Evolutionary conservation across 1,140 invertebrate species (phyloP).

Genomic region (Aphaenogaster floridana): DNA sequence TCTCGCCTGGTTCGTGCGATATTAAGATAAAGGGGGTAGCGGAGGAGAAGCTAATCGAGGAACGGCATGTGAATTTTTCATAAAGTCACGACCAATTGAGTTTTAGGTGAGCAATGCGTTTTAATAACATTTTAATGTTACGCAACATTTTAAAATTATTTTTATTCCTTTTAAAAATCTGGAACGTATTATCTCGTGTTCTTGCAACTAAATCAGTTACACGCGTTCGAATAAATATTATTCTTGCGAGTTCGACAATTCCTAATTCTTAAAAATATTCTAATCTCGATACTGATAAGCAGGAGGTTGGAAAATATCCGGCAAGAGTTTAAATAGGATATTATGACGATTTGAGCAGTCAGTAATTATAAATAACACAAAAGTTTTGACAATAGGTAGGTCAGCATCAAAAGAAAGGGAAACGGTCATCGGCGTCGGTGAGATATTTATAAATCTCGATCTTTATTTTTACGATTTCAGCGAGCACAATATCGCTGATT

Average conservation of each 20-base stretch:
- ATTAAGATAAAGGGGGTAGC: not conserved
- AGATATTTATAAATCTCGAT: conserved; percentile 16
- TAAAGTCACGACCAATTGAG: not conserved
- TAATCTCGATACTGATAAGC: not conserved
- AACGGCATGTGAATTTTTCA: not conserved
- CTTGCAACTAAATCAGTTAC: not conserved
- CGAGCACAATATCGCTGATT: not conserved
- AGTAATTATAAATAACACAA: not conserved
- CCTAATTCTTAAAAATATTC: not conserved
- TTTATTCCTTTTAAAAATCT: not conserved
- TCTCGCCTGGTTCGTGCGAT: not conserved
- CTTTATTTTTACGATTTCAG: not conserved
- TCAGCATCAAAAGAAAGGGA: not conserved
- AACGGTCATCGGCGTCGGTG: not conserved
- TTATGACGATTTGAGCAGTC: not conserved
- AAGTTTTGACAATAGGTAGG: not conserved
- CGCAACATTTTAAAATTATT: not conserved
- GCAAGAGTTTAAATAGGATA: not conserved
- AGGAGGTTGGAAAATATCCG: not conserved
- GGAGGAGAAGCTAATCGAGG: not conserved
- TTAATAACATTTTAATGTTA: not conserved
- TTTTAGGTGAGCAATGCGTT: not conserved
- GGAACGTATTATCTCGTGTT: not conserved
- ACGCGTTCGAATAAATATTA: not conserved
- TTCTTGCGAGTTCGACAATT: not conserved